Percentiles rank a stretch among this genome's conserved stretches.
phyloP scores from a whole-genome alignment of 1,140 invertebrate genomes.

The Uloborus diversus region DNA sequence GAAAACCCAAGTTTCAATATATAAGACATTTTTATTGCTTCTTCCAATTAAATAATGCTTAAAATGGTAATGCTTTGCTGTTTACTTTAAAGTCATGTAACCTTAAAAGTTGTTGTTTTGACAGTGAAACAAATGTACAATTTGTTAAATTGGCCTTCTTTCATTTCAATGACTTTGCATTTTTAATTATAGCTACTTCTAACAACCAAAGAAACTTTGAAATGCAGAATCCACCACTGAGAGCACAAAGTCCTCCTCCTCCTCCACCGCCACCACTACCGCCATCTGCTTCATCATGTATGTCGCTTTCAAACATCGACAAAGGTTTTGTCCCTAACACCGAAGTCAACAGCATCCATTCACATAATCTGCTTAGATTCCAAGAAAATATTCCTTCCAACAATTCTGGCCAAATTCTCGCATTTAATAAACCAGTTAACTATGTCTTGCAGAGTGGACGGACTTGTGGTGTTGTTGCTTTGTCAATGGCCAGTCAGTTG shows the following conservation, averaged over 20 bases:
- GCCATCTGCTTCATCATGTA: neutral
- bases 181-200: too few relatives aligned
- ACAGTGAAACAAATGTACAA: too few relatives aligned
- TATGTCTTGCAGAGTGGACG: slow-evolving; percentile 62
- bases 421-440: neutral
- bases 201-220: too few relatives aligned
- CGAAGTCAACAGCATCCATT: neutral
- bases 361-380: neutral
- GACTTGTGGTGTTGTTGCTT: slow-evolving; percentile 80
- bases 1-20: too few relatives aligned
- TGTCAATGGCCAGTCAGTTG: slow-evolving; percentile 77
- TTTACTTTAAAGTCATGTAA: too few relatives aligned
- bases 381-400: neutral
- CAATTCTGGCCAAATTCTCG: neutral
- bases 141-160: too few relatives aligned
- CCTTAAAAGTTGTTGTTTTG: too few relatives aligned
- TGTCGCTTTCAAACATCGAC: slow-evolving; percentile 3
- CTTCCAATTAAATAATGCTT: too few relatives aligned
- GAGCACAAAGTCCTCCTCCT: neutral
- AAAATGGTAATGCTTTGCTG: too few relatives aligned
- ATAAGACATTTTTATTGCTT: too few relatives aligned
- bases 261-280: neutral
- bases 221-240: too few relatives aligned
- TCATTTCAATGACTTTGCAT: too few relatives aligned
- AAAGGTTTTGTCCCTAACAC: neutral